Base-by-base conservation (phyloP, 2,113 vertebrate species). In the Scomber scombrus region DNA sequence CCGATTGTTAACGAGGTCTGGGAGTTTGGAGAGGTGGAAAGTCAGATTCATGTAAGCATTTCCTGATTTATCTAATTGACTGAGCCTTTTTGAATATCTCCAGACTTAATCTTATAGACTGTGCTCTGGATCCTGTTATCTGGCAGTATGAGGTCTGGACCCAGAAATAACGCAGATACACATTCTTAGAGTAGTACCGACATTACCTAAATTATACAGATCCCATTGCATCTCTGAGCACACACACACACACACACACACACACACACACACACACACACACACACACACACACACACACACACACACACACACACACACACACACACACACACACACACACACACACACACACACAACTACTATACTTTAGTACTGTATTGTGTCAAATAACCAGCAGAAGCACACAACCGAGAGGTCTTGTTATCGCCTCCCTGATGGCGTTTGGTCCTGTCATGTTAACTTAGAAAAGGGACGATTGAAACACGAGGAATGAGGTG, bases 401-500 rank as follows among this genome's bases (percentile, higher is more conserved):
- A 40, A 40, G 34, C 34, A 40, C 34, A 9, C 9, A 40, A 40
- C 6, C 34, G 56, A 18, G 26, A 40, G 49, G 18, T 58, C 49
- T 67, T 62, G 75, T 85, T 78, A 52, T 65, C 69, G 6, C 31
- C 21, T 8, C 45, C 66, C 23, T 23, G 57, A n/a, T 12, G 21
- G 58, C 72, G 52, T 80, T 64, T 64, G 58, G 50, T 29, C 11
- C 21, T 15, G 72, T 71, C 57, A 40, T 16, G 71, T 72, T 57
- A 29, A 43, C 43, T 34, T 1, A 19, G n/a, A 19, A 49, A 40
- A 29, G 52, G 64, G 52, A 1, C 3, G 3, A 26, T 50, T 78
- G 77, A 72, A 81, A 88, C 46, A 13, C 1, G 26, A 88, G 71
- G 47, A 62, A 4, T 13, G 13, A 9, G 16, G 56, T 12, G 66